Conservation (phyloP, 2,797 vertebrate genomes). For the Poecilia picta region DNA sequence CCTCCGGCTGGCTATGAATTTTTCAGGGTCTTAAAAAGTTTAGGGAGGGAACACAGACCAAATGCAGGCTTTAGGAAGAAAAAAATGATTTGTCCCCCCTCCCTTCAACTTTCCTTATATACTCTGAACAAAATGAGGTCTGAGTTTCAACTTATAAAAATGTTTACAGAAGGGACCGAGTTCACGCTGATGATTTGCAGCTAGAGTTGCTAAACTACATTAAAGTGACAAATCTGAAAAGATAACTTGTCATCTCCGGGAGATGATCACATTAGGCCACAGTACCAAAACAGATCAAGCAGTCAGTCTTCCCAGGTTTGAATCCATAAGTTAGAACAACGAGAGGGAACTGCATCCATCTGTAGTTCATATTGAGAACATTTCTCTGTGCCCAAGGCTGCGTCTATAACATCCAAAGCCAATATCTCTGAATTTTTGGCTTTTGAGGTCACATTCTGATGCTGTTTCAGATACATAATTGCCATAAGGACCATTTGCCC, state of each 20-base stretch:
- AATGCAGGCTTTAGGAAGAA: conserved; percentile 39
- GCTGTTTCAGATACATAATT: conserved; percentile 42
- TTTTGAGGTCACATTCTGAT: conserved; percentile 53
- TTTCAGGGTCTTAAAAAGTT: conserved; percentile 70
- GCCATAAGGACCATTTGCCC: conserved; percentile 65
- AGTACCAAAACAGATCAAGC: conserved; percentile 40
- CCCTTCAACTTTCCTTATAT: conserved; percentile 3
- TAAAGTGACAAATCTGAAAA: conserved; percentile 34
- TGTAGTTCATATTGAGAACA: conserved; percentile 59
- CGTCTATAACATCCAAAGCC: conserved; percentile 67
- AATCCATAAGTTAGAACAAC: conserved; percentile 56
- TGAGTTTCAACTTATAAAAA: conserved; percentile 15
- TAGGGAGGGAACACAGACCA: conserved; percentile 49
- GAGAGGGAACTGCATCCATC: conserved; percentile 13
- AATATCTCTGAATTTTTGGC: conserved; percentile 57
- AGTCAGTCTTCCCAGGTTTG: conserved; percentile 54
- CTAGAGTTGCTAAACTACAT: conserved; percentile 28
- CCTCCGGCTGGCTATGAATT: conserved; percentile 65
- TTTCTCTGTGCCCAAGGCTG: conserved; percentile 29
- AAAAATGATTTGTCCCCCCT: background rate
- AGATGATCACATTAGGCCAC: conserved; percentile 38
- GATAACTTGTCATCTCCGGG: conserved; percentile 33
- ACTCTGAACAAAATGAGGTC: conserved; percentile 12
- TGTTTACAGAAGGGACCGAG: conserved; percentile 23
- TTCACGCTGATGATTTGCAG: conserved; percentile 34